Conservation (phyloP, 2,797 vertebrate genomes). For the Diglossa cyanea region DNA sequence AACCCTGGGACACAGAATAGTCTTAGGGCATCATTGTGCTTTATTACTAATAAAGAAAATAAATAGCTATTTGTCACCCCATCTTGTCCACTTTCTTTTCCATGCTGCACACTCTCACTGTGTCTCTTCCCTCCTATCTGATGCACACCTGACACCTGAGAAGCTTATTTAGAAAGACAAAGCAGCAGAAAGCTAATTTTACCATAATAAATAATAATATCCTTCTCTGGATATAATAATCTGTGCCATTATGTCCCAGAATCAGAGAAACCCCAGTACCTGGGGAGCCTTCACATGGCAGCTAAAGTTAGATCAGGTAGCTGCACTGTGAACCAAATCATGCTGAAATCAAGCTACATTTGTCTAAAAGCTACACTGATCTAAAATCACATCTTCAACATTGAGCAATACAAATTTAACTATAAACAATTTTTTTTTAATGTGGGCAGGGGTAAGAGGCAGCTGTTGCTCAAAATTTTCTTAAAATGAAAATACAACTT, state of each 20-base stretch:
- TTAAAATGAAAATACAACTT: slow-evolving; percentile 68
- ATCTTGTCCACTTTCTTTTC: background rate
- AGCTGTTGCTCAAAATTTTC: background rate
- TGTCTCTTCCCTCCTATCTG: background rate
- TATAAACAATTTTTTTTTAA: background rate
- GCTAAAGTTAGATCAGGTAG: background rate
- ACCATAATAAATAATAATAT: background rate
- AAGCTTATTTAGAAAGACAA: background rate
- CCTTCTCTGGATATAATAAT: background rate
- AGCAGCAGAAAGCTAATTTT: background rate
- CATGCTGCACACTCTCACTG: background rate
- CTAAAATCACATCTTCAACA: background rate
- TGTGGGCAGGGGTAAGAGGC: background rate
- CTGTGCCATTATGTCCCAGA: background rate
- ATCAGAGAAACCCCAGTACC: background rate
- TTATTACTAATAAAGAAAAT: background rate
- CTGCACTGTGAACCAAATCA: background rate
- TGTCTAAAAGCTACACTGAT: background rate
- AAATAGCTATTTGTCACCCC: background rate
- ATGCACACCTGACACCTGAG: background rate
- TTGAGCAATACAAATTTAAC: background rate
- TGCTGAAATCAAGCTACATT: background rate
- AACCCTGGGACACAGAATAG: background rate
- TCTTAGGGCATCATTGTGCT: background rate
- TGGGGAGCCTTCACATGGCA: background rate